phyloP scores from a whole-genome alignment of 2,797 vertebrate genomes.

The Micromesistius poutassou region DNA sequence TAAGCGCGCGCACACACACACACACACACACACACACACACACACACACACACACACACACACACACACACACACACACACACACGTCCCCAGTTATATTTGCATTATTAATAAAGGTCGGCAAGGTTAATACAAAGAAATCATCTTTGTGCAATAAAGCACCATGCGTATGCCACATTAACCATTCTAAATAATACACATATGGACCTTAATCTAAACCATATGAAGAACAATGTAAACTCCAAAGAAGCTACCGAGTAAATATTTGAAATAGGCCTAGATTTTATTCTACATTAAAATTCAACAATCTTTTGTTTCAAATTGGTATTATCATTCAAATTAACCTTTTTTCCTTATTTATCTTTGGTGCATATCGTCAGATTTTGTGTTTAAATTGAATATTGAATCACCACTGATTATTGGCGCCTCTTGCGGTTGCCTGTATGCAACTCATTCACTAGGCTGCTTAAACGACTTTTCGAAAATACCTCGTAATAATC shows the following conservation, averaged over 20 bases:
- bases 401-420: neutral
- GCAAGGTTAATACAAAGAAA: neutral
- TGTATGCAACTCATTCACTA: neutral
- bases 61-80: neutral
- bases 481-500: neutral
- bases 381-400: neutral
- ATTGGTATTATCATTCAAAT: neutral
- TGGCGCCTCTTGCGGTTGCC: neutral
- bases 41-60: neutral
- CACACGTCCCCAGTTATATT: neutral
- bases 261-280: no score
- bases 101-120: neutral
- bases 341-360: neutral
- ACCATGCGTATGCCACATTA: neutral
- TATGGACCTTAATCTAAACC: neutral
- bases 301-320: neutral
- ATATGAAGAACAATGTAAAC: neutral
- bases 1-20: no score
- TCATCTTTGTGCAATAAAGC: neutral
- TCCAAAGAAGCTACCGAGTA: no score
- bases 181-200: neutral
- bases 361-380: neutral
- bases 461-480: neutral
- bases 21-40: neutral
- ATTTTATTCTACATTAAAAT: neutral